A percentile compares a stretch with the other conserved stretches of the same genome.
These are phyloP conservation scores for Trilocha varians DNA, from an alignment of 2,888 invertebrate species.

Conservation along the genomic window DNA sequence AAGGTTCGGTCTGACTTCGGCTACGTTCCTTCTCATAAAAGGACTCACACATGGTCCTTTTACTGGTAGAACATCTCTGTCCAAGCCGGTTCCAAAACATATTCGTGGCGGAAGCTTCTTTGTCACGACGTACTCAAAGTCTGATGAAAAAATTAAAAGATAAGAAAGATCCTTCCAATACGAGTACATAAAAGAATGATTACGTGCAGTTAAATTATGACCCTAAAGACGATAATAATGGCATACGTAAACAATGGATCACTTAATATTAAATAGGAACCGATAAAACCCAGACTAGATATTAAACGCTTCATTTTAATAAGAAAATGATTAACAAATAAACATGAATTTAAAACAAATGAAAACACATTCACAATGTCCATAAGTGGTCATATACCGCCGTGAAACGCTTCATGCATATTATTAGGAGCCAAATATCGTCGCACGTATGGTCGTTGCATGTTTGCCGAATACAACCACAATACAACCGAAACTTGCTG, in stretches of 20 bases:
- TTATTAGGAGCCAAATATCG: slow-evolving; percentile 48
- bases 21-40: slow-evolving; percentile 56
- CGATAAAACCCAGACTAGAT: slow-evolving; percentile 2
- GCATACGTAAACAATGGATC: too few relatives aligned
- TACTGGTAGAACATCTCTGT: slow-evolving; percentile 57
- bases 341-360: too few relatives aligned
- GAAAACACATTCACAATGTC: too few relatives aligned
- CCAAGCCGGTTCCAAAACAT: slow-evolving; percentile 65
- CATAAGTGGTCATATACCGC: slow-evolving; percentile 58
- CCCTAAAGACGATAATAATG: too few relatives aligned
- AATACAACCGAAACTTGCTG: slow-evolving; percentile 10
- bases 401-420: slow-evolving; percentile 48
- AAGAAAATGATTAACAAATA: too few relatives aligned
- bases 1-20: slow-evolving; percentile 35
- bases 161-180: too few relatives aligned
- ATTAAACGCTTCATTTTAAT: background rate
- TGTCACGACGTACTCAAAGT: slow-evolving; percentile 72
- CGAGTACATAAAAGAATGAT: too few relatives aligned
- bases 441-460: slow-evolving; percentile 57
- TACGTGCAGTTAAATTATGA: too few relatives aligned
- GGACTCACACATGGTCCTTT: slow-evolving; percentile 52
- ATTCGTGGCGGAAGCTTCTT: slow-evolving; percentile 53
- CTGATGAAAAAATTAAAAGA: too few relatives aligned
- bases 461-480: slow-evolving; percentile 27
- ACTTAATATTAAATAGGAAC: too few relatives aligned